These are phyloP conservation scores for Condylura cristata DNA, from an alignment of 2,113 vertebrate genomes.

Conservation along the genomic window DNA sequence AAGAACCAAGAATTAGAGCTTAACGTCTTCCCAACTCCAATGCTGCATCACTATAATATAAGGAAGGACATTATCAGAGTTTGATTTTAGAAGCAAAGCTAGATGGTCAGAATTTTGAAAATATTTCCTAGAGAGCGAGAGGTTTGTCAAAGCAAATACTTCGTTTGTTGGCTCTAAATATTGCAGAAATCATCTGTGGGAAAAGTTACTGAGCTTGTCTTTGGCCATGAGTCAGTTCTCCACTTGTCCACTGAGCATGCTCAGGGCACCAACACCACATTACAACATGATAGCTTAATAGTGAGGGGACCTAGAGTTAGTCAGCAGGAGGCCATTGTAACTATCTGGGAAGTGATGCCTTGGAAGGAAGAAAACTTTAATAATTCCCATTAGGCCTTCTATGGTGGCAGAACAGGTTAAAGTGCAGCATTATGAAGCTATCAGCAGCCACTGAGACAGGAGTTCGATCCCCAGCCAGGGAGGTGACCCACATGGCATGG, in stretches of 20 bases:
- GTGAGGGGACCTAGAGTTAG: accelerated
- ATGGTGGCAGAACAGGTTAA: no score
- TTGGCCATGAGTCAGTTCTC: not conserved
- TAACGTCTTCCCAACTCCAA: not conserved
- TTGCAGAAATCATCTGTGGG: not conserved
- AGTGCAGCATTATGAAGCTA: no score
- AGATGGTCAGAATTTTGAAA: not conserved
- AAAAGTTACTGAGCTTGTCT: not conserved
- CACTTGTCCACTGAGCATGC: not conserved
- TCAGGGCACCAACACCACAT: not conserved
- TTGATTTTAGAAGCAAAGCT: slow-evolving; percentile 16
- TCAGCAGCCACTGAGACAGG: no score
- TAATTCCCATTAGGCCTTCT: not conserved
- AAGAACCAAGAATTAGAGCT: not conserved
- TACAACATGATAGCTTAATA: not conserved
- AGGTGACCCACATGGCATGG: no score
- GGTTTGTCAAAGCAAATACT: not conserved
- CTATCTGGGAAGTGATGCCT: not conserved
- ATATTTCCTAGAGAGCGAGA: not conserved
- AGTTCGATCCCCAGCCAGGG: no score
- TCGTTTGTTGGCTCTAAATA: not conserved
- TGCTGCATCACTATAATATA: not conserved
- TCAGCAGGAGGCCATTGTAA: not conserved
- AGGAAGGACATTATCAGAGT: not conserved
- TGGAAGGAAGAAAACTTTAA: not conserved